Base-by-base conservation (phyloP, 2,888 invertebrate genomes). In the Tetropium fuscum region DNA sequence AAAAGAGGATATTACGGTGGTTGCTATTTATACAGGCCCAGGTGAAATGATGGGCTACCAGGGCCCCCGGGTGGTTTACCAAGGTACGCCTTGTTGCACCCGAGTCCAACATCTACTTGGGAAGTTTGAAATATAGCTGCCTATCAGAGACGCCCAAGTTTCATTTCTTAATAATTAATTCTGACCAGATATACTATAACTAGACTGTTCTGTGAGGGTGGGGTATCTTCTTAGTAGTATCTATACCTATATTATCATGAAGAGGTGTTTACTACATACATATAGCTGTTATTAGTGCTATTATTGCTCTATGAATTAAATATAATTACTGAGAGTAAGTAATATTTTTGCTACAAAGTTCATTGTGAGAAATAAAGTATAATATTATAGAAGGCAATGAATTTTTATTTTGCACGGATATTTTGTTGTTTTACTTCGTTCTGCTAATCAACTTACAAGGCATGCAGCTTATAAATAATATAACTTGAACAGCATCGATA, bases 41-140 rank as follows among this genome's bases (percentile, higher is more conserved):
- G 63, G 57, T 48, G 63, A 58, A 56, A 70, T 74, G 74, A 74
- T 74, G 71, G 70, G 64, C 75, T 75, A 75, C 75, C 60, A 73
- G 72, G 68, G 67, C 66, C n/a, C 74, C 74, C 68, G 68, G 62
- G 74, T 73, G 70, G 70, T 71, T 70, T 64, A 45, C 55, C 57
- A 18, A 62, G 74, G 68, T 70, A 69, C 73, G 75, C 75, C 74
- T 73, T 60, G 64, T 62, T 68, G 70, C 72, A 72, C 69, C 73
- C 48, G 36, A 25, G 3, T 22, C 22, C 36, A 18, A 27, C 8
- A 36, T 22, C 38, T 25, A 36, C 36, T 22, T 48, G 36, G 36
- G 22, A 20, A 10, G 36, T 8, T 48, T 48, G 48, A 48, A 48
- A 36, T 48, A 48, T 48, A 38, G 36, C 36, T 36, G 36, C 15